Base-by-base conservation (phyloP, 2,113 vertebrate genomes). In the Psilopogon haemacephalus region DNA sequence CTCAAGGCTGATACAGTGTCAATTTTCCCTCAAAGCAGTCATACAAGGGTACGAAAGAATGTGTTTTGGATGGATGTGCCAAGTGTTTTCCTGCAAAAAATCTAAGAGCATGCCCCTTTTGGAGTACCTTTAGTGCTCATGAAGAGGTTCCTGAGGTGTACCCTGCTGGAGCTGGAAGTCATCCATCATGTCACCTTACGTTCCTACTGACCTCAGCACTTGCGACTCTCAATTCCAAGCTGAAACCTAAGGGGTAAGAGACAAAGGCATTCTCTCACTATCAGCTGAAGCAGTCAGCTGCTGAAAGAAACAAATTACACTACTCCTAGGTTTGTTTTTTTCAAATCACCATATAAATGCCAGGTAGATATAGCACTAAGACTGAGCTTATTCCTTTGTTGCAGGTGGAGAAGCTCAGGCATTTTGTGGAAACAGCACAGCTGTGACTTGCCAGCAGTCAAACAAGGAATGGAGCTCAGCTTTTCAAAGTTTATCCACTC, bases 171-270 rank as follows among this genome's bases (percentile, higher is more conserved):
- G 46, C 37, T 69, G 44, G 54, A 42, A 76, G 64, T 30, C 59
- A 38, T 26, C 59, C 1, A 0, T n/a, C 28, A 5, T 5, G 26
- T 68, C 76, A 56, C 32, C n/a, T n/a, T 30, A 35, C 1, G 0
- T 40, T 44, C 54, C 87, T n/a, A 7, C 40, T 37, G 67, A 48
- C 32, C 35, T 63, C 55, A 33, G 54, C 46, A 7, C 44, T n/a
- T 38, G 11, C 11, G 30, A 10, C 11, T 8, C 59, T 59, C 21
- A 7, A 15, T 26, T 37, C 52, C n/a, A 18, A 62, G 37, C 19
- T 21, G 38, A 55, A 74, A 35, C 19, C 12, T 28, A 40, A 89
- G 33, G 32, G 32, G 4, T 18, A 24, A 48, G 52, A 60, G 35
- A 32, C 12, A 38, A 89, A 54, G 10, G 11, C 15, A 46, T 60